Evolutionary conservation across 1,140 invertebrate species (phyloP), one percentile per base, ranked within the genome.

Genomic region (Brachystomella parvula): DNA sequence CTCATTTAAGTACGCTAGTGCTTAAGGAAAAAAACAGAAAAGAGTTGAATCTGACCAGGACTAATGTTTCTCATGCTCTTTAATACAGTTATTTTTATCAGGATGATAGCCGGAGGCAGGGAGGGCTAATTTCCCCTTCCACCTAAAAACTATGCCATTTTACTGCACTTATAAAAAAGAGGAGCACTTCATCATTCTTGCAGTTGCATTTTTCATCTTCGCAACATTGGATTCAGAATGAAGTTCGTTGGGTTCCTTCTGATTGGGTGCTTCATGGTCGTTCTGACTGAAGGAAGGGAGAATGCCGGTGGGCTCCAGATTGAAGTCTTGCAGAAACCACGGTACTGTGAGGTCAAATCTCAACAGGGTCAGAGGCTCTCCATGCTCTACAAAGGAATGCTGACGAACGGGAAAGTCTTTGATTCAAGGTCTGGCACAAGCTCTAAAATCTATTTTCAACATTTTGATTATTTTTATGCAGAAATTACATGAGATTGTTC

Each of bases 321-420:
- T 69, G 90, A 94, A 69, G 84, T 86, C 61, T 71, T 89, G n/a
- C 86, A 83, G 77, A 83, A 85, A 65, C 88, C 90, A 1, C 89
- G 91, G 74, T 81, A 84, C 47, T 94, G 92, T 81, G 84, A 86
- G 2, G 79, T 82, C 69, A 88, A 88, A 77, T 85, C 88, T n/a
- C 92, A 92, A 78, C 84, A 84, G 66, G 88, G 89, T 28, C 90
- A 96, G 78, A 87, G 87, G 82, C 84, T 96, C 47, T 89, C 89
- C 61, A 94, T 96, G 92, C 92, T 95, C 78, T 96, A 96, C 76
- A 90, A 86, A 33, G 92, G 92, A 70, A 92, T 88, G 29, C 81
- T 94, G 32, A 79, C 82, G 67, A 88, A 94, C 78, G 91, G 90
- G 63, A 90, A 84, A 75, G 90, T 93, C 79, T 95, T 95, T 76